Evolutionary conservation across 2,797 vertebrate genomes (phyloP), one percentile per base, ranked within the genome.

Genomic region (Coluber constrictor): DNA sequence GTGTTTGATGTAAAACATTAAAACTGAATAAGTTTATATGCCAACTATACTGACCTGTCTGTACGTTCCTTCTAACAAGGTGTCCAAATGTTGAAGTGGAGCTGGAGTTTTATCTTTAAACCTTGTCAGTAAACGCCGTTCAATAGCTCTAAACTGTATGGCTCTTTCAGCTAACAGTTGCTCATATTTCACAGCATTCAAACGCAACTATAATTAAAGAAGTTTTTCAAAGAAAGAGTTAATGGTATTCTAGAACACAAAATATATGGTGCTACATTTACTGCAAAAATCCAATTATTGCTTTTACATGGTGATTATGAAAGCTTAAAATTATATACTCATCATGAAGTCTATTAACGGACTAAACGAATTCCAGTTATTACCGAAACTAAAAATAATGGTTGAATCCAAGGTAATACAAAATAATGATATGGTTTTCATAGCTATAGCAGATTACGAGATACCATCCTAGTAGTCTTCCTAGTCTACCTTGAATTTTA

Each of bases 71-170:
- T 99, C 99, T 95, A 99, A 97, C 95, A 99, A 98, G 0, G 98
- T 99, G 96, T 99, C 99, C 94, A 99, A 98, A 97, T 99, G 99
- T 94, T 99, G 99, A 87, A 99, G 98, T 0, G 99, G 99, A 9
- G 98, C 98, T 0, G 99, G 99, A 60, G 98, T 99, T 97, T 99
- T 99, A 97, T 99, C 99, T 96, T 99, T 99, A 96, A 99, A 99
- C 54, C 99, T 98, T 47, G 98, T 99, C 95, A 99, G 97, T 12
- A 99, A 97, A 51, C 99, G 98, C 32, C 99, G 98, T 94, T 99
- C 98, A 95, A 99, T 99, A 96, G 99, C 99, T 97, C 99, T 97
- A 95, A 99, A 99, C 89, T 99, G 99, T 87, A 99, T 96, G 0
- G 99, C 99, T 93, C 98, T 98, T 97, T 99, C 98, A 3, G 99